Evolutionary conservation across 2,888 invertebrate genomes (phyloP).

Genomic region (Achlya flavicornis): DNA sequence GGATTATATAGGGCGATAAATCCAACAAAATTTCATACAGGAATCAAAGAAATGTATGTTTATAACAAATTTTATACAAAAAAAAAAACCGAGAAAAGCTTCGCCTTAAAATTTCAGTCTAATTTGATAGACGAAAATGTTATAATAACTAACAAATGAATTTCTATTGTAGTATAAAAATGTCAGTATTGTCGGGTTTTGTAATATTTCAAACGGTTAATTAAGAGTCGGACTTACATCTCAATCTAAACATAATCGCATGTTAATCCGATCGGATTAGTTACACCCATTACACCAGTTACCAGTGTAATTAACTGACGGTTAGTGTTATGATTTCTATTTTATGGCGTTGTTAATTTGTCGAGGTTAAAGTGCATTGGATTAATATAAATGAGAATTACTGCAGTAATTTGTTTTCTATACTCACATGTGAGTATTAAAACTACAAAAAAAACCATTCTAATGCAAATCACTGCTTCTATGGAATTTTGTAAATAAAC

Average conservation of each 20-base stretch:
- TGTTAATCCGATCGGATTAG: constrained; percentile 31
- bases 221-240: constrained; percentile 32
- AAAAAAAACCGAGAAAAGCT: constrained; percentile 12
- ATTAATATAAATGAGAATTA: not conserved
- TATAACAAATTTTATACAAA: not conserved
- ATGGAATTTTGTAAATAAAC: no score
- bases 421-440: no score
- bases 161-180: constrained; percentile 6
- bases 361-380: not conserved
- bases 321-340: not conserved
- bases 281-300: constrained; percentile 20
- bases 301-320: not conserved
- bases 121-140: constrained; percentile 49
- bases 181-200: constrained; percentile 23
- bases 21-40: no score
- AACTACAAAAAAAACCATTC: no score
- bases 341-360: not conserved
- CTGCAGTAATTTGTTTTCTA: no score
- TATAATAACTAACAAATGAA: constrained; percentile 39
- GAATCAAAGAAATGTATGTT: no score
- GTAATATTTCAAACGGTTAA: constrained; percentile 28
- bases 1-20: no score
- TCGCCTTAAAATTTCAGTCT: constrained; percentile 21
- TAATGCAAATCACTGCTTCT: no score
- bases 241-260: constrained; percentile 28